Conservation (phyloP, 2,797 vertebrate species). For the Mormyrops attenuatus region DNA sequence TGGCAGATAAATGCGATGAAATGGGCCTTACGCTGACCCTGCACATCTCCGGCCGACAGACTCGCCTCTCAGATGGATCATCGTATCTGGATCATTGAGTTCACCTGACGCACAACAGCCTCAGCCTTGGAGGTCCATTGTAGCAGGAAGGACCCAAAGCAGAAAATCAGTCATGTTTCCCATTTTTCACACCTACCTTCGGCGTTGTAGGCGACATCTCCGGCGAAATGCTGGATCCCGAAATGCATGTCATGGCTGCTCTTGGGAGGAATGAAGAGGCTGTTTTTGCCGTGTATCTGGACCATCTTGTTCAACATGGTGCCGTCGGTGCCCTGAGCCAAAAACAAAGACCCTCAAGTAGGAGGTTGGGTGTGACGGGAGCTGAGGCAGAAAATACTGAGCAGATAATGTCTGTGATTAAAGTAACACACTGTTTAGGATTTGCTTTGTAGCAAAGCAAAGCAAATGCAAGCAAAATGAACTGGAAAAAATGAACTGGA, state of each 20-base stretch:
- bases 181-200: constrained; percentile 65
- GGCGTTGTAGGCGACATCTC: constrained; percentile 79
- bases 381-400: background rate
- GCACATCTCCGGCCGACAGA: background rate
- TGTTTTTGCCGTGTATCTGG: constrained; percentile 66
- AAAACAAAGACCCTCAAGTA: constrained; percentile 17
- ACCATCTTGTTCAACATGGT: constrained; percentile 87
- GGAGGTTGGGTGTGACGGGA: background rate
- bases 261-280: constrained; percentile 74
- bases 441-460: background rate
- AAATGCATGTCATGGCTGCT: constrained; percentile 79
- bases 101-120: background rate
- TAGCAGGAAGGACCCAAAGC: background rate
- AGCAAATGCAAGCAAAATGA: background rate
- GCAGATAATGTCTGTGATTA: background rate
- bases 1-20: background rate
- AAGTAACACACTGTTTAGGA: background rate
- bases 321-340: constrained; percentile 79
- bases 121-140: background rate
- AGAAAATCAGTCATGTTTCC: background rate
- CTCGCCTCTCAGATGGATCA: background rate
- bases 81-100: background rate
- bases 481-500: too few relatives aligned
- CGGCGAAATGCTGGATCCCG: constrained; percentile 88
- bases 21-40: background rate